Base-by-base conservation (phyloP, 2,113 vertebrate species). In the Strix aluco region DNA sequence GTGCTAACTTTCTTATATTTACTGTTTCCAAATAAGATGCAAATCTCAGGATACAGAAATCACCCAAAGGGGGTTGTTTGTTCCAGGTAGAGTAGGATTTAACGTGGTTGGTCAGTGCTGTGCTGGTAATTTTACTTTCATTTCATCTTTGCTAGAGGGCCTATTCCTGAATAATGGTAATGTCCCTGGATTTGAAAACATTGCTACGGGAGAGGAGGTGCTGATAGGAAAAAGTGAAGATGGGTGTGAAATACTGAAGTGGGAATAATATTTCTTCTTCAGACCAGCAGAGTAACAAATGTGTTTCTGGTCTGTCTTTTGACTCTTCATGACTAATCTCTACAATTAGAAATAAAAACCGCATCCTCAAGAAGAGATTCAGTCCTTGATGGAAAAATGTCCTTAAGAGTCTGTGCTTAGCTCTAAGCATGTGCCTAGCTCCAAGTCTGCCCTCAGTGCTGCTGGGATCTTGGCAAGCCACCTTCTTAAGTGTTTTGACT, bases 111-210 rank as follows among this genome's bases (percentile, higher is more conserved):
- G 94, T 65, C 86, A 81, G 40, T 86, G 63, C 44, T 86, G n/a
- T 74, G 51, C 52, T 62, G 57, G 73, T 94, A 70, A 88, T 88
- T 96, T 79, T 97, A 75, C 81, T 96, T 97, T 96, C 90, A 90
- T 93, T 97, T 96, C 46, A 3, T 92, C 92, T 95, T 93, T 97
- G 95, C 86, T 51, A 3, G 90, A 97, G 74, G 88, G 86, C 61
- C 71, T 92, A 20, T 90, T 81, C 66, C 94, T 98, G 97, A 97
- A 93, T 94, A 96, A 94, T 77, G 86, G 91, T 82, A 88, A 96
- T 95, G 93, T 88, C 88, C 94, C 65, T 55, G 91, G 91, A 73
- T 88, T 96, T 96, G 92, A 97, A 96, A 97, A 92, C 93, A 78
- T 32, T 88, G 92, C 84, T 93, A 72, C 2, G 11, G 69, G 81